A percentile compares a stretch with the other conserved stretches of the same genome.
phyloP scores from a whole-genome alignment of 1,140 invertebrate genomes.

The Scaptomyza montana region DNA sequence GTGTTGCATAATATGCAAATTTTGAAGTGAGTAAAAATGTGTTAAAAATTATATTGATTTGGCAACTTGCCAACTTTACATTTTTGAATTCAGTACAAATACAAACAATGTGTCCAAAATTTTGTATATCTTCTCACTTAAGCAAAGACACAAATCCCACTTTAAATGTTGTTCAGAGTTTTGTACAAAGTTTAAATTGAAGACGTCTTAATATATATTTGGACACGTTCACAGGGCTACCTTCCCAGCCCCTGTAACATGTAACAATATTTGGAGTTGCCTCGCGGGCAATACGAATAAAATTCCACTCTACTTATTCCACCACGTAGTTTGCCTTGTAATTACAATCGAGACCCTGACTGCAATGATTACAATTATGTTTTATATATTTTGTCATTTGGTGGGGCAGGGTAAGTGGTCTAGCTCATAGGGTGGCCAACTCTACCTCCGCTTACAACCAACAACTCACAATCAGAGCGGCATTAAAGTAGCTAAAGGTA shows the following conservation, averaged over 20 bases:
- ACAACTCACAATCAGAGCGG: slow-evolving; percentile 26
- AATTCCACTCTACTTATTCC: slow-evolving; percentile 38
- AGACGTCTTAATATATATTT: slow-evolving; percentile 50
- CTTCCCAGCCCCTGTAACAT: slow-evolving; percentile 39
- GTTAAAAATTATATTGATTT: background rate
- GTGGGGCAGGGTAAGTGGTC: slow-evolving; percentile 1
- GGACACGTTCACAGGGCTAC: background rate
- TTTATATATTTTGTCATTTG: slow-evolving; percentile 56
- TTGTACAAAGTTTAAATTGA: slow-evolving; percentile 80
- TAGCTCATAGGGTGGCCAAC: background rate
- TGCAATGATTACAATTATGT: slow-evolving; percentile 81
- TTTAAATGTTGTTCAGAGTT: slow-evolving; percentile 31
- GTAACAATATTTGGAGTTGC: slow-evolving; percentile 49
- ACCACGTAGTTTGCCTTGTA: slow-evolving; percentile 70
- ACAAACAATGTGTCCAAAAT: background rate
- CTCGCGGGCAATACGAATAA: slow-evolving; percentile 65
- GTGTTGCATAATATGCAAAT: slow-evolving; percentile 47
- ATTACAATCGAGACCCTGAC: slow-evolving; percentile 73
- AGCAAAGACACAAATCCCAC: slow-evolving; percentile 13
- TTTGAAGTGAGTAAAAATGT: slow-evolving; percentile 7
- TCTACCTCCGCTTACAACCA: background rate
- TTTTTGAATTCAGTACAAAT: background rate
- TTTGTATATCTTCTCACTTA: background rate
- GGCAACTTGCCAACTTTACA: no score
- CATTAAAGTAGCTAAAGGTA: slow-evolving; percentile 73